Base-by-base conservation (phyloP, 2,113 vertebrate species). In the Gobiocypris rarus region DNA sequence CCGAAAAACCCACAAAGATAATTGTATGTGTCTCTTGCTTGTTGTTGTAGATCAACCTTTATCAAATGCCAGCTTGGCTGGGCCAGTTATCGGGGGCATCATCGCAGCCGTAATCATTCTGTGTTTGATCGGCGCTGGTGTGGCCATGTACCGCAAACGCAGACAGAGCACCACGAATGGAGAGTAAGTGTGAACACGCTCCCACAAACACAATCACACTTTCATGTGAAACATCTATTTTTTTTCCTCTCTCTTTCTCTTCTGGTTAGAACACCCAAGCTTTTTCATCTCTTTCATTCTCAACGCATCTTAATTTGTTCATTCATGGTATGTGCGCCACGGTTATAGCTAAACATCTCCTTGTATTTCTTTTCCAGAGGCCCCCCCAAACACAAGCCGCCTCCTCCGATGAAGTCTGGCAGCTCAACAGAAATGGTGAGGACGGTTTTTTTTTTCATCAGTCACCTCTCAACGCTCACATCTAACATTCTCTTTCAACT, bases 301-400 rank as follows among this genome's bases (percentile, higher is more conserved):
- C 50, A 38, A 74, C 11, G 43, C 73, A 67, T 54, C 38, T 69
- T 77, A 84, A 79, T 84, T 78, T 61, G n/a, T 59, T 43, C 22
- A 31, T 73, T 34, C 34, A 7, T 75, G 10, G 31, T 52, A 69
- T 85, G 11, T 56, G 3, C 24, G 5, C 4, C 81, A 48, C 26
- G 41, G 17, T 58, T 31, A 73, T 0, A 54, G 61, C 83, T 73
- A 34, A 77, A 26, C 3, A 2, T 56, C 41, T 83, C 79, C 71
- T 67, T 85, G 15, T 84, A 52, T 88, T 52, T 83, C 75, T 83
- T 75, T 52, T 81, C 87, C 92, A 97, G 96, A 14, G 95, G 89
- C 0, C 96, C 96, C 0, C 96, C 96, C 0, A 95, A 95, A 28
- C 95, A 97, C 92, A 96, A 96, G 89, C 95, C 96, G 0, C 96